phyloP scores from a whole-genome alignment of 2,113 vertebrate species.

The Anolis sagrei region DNA sequence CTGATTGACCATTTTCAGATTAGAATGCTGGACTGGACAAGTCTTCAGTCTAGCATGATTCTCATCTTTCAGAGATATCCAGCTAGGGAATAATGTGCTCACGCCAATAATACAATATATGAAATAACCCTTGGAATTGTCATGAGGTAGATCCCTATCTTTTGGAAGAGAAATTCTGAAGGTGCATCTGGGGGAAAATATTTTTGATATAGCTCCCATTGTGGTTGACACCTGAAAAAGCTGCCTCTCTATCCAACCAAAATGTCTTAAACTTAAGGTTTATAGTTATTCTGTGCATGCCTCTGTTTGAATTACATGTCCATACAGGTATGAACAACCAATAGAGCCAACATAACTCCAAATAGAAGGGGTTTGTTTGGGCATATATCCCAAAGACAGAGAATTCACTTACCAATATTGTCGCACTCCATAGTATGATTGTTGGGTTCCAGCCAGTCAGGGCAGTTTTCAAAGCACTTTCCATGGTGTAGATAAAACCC shows the following conservation, averaged over 20 bases:
- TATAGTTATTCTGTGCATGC: background rate
- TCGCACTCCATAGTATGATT: conserved; percentile 93
- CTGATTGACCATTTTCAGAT: background rate
- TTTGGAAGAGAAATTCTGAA: background rate
- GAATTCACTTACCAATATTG: conserved; percentile 82
- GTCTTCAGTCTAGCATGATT: no score
- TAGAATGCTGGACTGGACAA: no score
- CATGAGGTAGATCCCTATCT: background rate
- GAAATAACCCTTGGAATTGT: background rate
- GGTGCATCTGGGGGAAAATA: no score
- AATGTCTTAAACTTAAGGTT: background rate
- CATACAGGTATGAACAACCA: background rate
- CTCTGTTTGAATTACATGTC: background rate
- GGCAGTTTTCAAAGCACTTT: conserved; percentile 95
- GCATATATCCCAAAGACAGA: background rate
- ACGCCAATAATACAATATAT: background rate
- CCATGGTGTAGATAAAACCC: conserved; percentile 95
- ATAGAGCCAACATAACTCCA: background rate
- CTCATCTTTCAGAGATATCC: background rate
- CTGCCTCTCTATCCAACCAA: background rate
- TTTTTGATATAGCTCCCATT: background rate
- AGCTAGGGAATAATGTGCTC: background rate
- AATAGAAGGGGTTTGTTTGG: background rate
- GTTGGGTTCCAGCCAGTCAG: conserved; percentile 88
- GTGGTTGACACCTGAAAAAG: background rate